A percentile compares a stretch with the other conserved stretches of the same genome.
These are phyloP conservation scores for Drosophila malerkotliana DNA, from an alignment of 1,140 invertebrate genomes.

Conservation along the genomic window DNA sequence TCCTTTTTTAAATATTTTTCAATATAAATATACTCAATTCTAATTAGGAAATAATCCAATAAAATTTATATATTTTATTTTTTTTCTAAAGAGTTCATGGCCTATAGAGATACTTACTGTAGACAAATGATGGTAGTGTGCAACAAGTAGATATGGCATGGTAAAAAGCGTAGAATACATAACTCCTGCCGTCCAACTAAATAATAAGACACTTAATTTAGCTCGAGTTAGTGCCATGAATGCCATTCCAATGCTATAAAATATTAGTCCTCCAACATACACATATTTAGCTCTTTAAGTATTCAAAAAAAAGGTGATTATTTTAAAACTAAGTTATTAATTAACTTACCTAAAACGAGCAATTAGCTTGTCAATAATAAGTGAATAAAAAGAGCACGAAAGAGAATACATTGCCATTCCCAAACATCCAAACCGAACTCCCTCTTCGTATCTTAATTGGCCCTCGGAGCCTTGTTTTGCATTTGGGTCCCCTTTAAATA, in stretches of 20 bases:
- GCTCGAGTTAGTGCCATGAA: constrained; percentile 92
- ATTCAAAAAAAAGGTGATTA: not conserved
- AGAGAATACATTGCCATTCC: constrained; percentile 98
- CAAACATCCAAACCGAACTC: constrained; percentile 97
- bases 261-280: constrained; percentile 95
- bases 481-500: constrained; percentile 96
- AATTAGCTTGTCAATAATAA: constrained; percentile 94
- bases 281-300: constrained; percentile 91
- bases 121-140: constrained; percentile 95
- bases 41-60: too few species aligned
- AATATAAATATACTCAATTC: too few species aligned
- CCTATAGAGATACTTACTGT: constrained; percentile 87
- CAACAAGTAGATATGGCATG: constrained; percentile 97
- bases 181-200: constrained; percentile 95
- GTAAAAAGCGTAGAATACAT: constrained; percentile 99
- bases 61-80: too few species aligned
- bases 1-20: too few species aligned
- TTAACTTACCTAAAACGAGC: constrained; percentile 89
- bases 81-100: too few species aligned
- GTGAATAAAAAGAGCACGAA: constrained; percentile 96
- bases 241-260: constrained; percentile 95
- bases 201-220: constrained; percentile 92
- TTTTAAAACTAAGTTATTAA: not conserved
- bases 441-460: constrained; percentile 92
- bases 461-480: constrained; percentile 87